Evolutionary conservation across 2,113 vertebrate genomes (phyloP), one percentile per base, ranked within the genome.

Genomic region (Cottus gobio): DNA sequence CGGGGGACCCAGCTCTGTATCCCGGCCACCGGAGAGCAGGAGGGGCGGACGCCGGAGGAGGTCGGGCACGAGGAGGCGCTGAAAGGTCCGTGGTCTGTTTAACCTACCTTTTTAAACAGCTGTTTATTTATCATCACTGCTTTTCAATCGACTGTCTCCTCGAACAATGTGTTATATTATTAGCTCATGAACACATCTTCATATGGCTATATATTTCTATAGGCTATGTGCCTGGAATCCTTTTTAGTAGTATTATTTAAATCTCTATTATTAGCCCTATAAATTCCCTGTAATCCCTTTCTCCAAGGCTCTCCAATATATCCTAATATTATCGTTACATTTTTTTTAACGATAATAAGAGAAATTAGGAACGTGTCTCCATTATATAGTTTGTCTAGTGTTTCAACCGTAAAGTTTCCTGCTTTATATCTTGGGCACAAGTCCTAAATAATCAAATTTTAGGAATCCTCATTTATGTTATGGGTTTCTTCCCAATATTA

Each of bases 1-100:
- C 80, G n/a, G 10, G 93, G 89, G 20, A 91, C 92, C 5, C 89
- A 94, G 18, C 93, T 96, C 11, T 96, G 96, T 61, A 92, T 96
- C 88, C 95, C 94, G 0, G 82, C 89, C 2, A 91, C 89, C 56
- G 89, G 82, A 18, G 88, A 86, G 64, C 8, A 44, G 7, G 81
- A 85, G 20, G 82, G 15, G 11, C 60, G 58, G 58, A 85, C 73
- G 3, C 54, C 63, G 1, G 89, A 88, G 56, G 86, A 92, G 72
- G 34, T 79, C 24, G 61, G 48, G 56, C 78, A 73, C 22, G 84
- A 93, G 67, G 91, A 90, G 66, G 79, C 37, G 5, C 22, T 83
- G 26, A 92, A 90, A 92, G 94, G 94, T 95, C 64, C 48, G 84
- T 44, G 28, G 18, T 24, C 20, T 42, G 57, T 28, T 20, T 9